Conservation (phyloP, 2,797 vertebrate genomes). For the Emydoidea blandingii region DNA sequence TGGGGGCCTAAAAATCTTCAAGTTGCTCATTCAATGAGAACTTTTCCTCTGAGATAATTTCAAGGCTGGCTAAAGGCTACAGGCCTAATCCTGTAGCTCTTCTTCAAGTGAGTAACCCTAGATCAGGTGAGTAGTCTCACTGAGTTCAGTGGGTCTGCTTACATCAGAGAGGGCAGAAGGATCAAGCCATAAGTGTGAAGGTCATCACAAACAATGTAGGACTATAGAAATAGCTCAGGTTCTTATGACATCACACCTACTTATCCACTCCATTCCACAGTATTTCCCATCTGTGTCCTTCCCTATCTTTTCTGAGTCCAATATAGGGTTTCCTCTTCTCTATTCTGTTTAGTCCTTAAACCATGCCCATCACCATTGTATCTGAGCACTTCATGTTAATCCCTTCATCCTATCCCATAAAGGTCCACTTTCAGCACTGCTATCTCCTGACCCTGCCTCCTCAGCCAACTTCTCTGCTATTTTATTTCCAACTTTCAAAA, state of each 20-base stretch:
- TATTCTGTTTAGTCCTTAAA: not conserved
- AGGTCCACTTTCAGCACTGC: not conserved
- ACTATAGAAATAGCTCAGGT: not conserved
- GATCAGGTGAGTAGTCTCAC: not conserved
- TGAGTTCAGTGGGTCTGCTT: not conserved
- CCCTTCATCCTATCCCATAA: not conserved
- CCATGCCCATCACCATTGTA: not conserved
- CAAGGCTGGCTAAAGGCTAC: not conserved
- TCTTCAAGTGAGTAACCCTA: not conserved
- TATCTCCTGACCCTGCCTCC: not conserved
- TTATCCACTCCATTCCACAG: not conserved
- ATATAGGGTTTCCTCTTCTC: not conserved
- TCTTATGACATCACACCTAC: not conserved
- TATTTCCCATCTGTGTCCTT: not conserved
- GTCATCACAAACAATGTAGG: not conserved
- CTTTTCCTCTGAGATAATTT: not conserved
- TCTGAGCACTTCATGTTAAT: not conserved
- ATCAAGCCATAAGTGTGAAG: not conserved
- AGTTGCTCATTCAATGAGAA: constrained; percentile 1
- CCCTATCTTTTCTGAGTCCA: not conserved
- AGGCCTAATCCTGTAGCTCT: not conserved
- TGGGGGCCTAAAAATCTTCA: not conserved
- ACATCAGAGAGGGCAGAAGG: not conserved
- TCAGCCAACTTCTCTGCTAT: not conserved
- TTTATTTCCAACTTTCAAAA: not conserved